Evolutionary conservation across 2,888 invertebrate genomes (phyloP).

Genomic region (Argyresthia goedartella): DNA sequence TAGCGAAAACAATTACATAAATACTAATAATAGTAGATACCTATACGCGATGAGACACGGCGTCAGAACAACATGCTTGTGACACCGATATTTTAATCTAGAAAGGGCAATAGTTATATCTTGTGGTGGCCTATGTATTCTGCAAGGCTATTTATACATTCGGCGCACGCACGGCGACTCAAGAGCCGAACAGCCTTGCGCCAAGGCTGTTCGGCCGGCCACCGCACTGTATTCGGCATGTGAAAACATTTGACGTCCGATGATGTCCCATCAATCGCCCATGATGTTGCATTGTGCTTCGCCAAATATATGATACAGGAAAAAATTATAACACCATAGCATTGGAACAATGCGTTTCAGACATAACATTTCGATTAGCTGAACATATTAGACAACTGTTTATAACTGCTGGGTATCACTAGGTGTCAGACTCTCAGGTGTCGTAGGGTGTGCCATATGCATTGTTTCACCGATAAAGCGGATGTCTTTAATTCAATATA

Average conservation of each 20-base stretch:
- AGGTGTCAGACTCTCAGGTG: too few species aligned
- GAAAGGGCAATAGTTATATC: constrained; percentile 5
- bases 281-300: not conserved
- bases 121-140: constrained; percentile 17
- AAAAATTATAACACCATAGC: not conserved
- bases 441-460: too few species aligned
- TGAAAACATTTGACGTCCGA: constrained; percentile 1
- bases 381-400: too few species aligned
- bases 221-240: constrained; percentile 7
- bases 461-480: too few species aligned
- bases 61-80: not conserved
- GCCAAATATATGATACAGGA: not conserved
- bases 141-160: constrained; percentile 50
- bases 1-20: too few species aligned
- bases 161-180: constrained; percentile 33
- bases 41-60: not conserved
- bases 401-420: too few species aligned
- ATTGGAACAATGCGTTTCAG: not conserved
- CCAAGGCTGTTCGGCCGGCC: constrained; percentile 47
- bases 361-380: not conserved
- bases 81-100: not conserved
- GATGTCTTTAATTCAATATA: too few species aligned
- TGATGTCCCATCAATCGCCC: not conserved
- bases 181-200: constrained; percentile 46
- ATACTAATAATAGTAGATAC: not conserved